Percentiles rank a stretch among this genome's conserved stretches.
Conservation (phyloP, 1,140 invertebrate genomes). For the Prorops nasuta region DNA sequence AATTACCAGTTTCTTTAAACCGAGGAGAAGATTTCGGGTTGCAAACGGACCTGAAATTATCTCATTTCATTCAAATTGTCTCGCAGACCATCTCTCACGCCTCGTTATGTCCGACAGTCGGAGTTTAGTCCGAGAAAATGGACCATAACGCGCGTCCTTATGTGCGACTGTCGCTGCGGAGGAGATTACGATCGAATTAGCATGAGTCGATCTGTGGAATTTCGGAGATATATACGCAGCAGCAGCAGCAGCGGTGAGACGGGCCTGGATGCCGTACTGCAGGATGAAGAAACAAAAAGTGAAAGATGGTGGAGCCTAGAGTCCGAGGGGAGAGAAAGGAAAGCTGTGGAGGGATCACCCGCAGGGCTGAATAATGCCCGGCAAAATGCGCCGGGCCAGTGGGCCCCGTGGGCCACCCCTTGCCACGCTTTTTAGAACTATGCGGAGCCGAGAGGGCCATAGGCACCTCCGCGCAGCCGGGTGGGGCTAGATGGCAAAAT, state of each 20-base stretch:
- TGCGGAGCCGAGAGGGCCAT: slow-evolving; percentile 19
- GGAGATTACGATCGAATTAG: too few relatives aligned
- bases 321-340: slow-evolving; percentile 15
- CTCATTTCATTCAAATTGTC: slow-evolving; percentile 12
- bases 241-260: too few relatives aligned
- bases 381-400: slow-evolving; percentile 47
- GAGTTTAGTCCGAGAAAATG: too few relatives aligned
- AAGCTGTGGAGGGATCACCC: slow-evolving; percentile 37
- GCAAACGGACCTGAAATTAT: neutral
- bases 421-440: slow-evolving; percentile 38
- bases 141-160: too few relatives aligned
- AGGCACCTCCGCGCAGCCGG: too few relatives aligned
- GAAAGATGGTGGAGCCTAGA: slow-evolving; percentile 16
- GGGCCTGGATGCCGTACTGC: too few relatives aligned
- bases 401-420: slow-evolving; percentile 49
- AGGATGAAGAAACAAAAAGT: slow-evolving; percentile 5
- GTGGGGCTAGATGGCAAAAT: neutral
- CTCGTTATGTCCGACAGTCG: too few relatives aligned
- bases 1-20: slow-evolving; percentile 14
- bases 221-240: too few relatives aligned
- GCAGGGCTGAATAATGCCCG: slow-evolving; percentile 46
- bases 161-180: too few relatives aligned
- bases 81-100: too few relatives aligned
- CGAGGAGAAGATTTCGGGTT: neutral
- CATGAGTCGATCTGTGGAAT: too few relatives aligned